Evolutionary conservation across 1,140 invertebrate species (phyloP).

Genomic region (Apis florea): DNA sequence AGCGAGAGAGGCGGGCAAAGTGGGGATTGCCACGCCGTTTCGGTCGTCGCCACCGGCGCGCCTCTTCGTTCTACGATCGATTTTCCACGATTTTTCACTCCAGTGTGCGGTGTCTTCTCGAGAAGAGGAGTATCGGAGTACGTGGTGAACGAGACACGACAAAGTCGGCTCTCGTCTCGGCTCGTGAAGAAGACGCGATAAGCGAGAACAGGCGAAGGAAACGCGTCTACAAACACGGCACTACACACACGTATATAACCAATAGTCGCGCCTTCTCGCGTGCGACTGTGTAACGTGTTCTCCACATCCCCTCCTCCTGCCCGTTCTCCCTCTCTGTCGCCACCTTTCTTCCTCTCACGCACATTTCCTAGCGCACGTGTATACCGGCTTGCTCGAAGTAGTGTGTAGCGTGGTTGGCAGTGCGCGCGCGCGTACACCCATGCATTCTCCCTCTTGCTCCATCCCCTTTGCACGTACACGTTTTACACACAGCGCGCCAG

Average conservation of each 20-base stretch:
- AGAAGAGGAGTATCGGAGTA: constrained; percentile 38
- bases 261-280: neutral
- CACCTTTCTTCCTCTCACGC: constrained; percentile 36
- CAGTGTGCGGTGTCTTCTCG: constrained; percentile 18
- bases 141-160: constrained; percentile 33
- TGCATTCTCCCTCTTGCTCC: neutral
- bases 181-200: constrained; percentile 32
- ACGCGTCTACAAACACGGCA: constrained; percentile 26
- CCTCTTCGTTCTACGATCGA: constrained; percentile 59
- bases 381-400: neutral
- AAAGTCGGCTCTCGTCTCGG: constrained; percentile 20
- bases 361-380: constrained; percentile 35
- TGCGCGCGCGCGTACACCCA: neutral
- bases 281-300: constrained; percentile 3
- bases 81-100: constrained; percentile 67
- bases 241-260: neutral
- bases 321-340: neutral
- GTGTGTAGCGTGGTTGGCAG: neutral
- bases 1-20: neutral
- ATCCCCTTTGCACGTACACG: neutral
- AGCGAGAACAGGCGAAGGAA: constrained; percentile 23
- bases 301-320: neutral
- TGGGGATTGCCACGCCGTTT: constrained; percentile 52
- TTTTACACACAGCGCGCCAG: neutral
- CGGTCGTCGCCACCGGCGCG: constrained; percentile 60